Evolutionary conservation across 2,888 invertebrate species (phyloP), one percentile per base, ranked within the genome.

Genomic region (Gasteruption jaculator): DNA sequence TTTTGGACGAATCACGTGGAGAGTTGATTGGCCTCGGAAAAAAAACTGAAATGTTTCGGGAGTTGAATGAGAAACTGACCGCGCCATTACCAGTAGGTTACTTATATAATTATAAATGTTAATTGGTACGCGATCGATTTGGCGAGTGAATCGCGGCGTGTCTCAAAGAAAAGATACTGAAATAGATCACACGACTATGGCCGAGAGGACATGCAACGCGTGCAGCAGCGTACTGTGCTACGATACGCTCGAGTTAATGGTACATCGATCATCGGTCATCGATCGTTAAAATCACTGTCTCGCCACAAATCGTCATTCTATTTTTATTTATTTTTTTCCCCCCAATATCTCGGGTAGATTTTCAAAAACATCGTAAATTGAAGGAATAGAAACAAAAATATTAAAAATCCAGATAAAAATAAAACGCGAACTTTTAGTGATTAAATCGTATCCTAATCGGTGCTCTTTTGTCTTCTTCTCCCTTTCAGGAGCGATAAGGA

Each of bases 101-200:
- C 35, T 43, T 38, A 52, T 52, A 62, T 68, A 69, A 68, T 68
- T 69, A 68, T 69, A 70, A 70, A 67, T 67, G 66, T 63, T 67
- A 70, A 70, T 70, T 67, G 66, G 69, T 67, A 50, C 70, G 58
- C 60, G 70, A 69, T 70, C 67, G 68, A 69, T 65, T 69, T 68
- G 69, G 69, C 68, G 54, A 52, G 62, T 61, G 61, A 60, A 58
- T 65, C 55, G 60, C 56, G 56, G 54, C 53, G 51, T 60, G 57
- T 62, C 61, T 63, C 59, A 61, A 64, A 66, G 66, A 63, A 69
- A 68, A 64, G 63, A 61, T 57, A 63, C 66, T 54, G 52, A 68
- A 69, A 68, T 69, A 69, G 69, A 67, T 59, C 54, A 43, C 31
- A 20, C 53, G 54, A 48, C 50, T 52, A 47, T 55, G 52, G 52